Base-by-base conservation (phyloP, 2,888 invertebrate species). In the Melipona bicolor region DNA sequence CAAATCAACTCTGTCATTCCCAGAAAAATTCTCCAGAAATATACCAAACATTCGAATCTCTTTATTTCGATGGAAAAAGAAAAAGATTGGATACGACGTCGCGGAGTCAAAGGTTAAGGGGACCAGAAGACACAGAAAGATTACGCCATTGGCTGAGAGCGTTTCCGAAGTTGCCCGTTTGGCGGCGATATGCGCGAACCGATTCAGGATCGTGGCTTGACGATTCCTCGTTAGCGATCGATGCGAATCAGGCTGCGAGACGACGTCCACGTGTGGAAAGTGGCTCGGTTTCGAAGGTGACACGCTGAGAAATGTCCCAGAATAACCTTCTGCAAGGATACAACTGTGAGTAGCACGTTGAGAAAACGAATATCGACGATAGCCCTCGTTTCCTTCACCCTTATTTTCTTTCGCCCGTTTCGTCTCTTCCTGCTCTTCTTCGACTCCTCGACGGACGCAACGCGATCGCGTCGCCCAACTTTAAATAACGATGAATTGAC, bases 281-380 rank as follows among this genome's bases (percentile, higher is more conserved):
- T 71, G 78, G 61, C 76, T 59, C 73, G 86, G 83, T 75, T 75
- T 75, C 70, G 79, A 69, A 69, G 82, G 68, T 61, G 73, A 54
- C 59, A 86, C 75, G 72, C 71, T 56, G 75, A 81, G 79, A 78
- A 73, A 92, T 92, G 92, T 91, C 92, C 84, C 92, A 92, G 88
- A 91, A 87, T 79, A 91, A 91, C 86, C 86, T 91, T 73, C 86
- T 92, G 50, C 91, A 92, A 80, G 90, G 90, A 82, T 92, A 91
- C 87, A 90, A 89, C 83, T 93, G 93, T 93, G 86, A 93, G 93
- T 93, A 87, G 19, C 36, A 19, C 15, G 43, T 4, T 17, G 32
- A 19, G 27, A n/a, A 70, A 32, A 24, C 15, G 43, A 27, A 19
- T 17, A 24, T 36, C 56, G 21, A 36, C 43, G 43, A 32, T 19